These are phyloP conservation scores for Perognathus longimembris DNA, from an alignment of 2,113 vertebrate species.

Conservation along the genomic window DNA sequence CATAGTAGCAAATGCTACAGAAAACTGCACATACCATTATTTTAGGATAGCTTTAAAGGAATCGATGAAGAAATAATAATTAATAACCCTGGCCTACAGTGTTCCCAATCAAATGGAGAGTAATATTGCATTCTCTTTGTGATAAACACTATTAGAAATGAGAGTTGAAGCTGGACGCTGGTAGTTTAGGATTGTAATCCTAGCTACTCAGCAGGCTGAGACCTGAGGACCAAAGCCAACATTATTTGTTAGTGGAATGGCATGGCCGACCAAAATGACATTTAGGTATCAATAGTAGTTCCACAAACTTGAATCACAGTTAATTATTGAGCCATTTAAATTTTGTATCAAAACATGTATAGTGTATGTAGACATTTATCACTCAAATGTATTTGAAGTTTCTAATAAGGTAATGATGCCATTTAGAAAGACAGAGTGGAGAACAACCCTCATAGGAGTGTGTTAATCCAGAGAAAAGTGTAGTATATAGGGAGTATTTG, in stretches of 20 bases:
- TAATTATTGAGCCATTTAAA: neutral
- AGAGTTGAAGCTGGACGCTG: neutral
- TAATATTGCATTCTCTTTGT: neutral
- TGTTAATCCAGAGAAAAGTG: neutral
- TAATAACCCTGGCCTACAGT: neutral
- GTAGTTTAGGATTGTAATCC: no score
- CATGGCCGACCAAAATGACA: neutral
- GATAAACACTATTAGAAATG: neutral
- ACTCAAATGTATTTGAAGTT: neutral
- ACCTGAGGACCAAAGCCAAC: neutral
- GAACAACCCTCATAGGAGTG: neutral
- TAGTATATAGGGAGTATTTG: neutral
- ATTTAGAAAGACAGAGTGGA: neutral
- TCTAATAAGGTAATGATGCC: neutral
- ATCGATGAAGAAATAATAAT: neutral
- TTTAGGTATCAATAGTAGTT: neutral
- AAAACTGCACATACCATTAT: neutral
- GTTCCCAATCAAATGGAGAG: slow-evolving; percentile 28
- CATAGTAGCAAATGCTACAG: neutral
- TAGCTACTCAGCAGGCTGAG: no score
- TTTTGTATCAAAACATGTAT: slow-evolving; percentile 9
- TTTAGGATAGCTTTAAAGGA: slow-evolving; percentile 28
- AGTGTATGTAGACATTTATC: neutral
- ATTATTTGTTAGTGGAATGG: slow-evolving; percentile 5
- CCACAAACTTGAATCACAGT: neutral